Conservation (phyloP, 2,797 vertebrate genomes). For the Gastrophryne carolinensis region DNA sequence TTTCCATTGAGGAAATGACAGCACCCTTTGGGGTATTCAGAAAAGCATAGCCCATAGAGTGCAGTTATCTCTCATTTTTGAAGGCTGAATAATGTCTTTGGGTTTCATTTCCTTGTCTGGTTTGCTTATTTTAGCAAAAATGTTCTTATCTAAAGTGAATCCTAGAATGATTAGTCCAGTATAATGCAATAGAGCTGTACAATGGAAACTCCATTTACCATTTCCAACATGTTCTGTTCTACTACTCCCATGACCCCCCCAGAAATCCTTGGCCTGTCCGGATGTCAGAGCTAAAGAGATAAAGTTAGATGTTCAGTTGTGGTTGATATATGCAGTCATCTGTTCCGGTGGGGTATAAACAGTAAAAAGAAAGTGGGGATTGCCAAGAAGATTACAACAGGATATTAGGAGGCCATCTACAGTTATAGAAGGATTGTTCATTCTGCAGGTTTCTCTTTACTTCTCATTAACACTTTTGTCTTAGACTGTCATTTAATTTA, state of each 20-base stretch:
- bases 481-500: too few species aligned
- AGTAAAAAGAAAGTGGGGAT: not conserved
- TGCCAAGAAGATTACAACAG: not conserved
- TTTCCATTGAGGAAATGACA: too few species aligned
- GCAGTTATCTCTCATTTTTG: too few species aligned
- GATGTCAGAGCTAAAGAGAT: conserved; percentile 8
- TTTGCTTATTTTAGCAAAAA: not conserved
- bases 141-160: not conserved
- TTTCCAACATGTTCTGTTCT: not conserved
- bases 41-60: too few species aligned
- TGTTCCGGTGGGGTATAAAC: not conserved
- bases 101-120: too few species aligned
- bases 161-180: not conserved
- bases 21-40: too few species aligned
- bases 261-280: not conserved
- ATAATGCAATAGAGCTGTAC: not conserved
- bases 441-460: not conserved
- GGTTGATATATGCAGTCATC: not conserved
- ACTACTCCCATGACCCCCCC: conserved; percentile 20
- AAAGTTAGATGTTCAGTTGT: conserved; percentile 3
- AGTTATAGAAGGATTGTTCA: not conserved
- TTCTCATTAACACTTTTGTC: not conserved
- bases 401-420: not conserved
- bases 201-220: not conserved
- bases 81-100: too few species aligned